Evolutionary conservation across 1,140 invertebrate genomes (phyloP).

Genomic region (Drosophila orosa): DNA sequence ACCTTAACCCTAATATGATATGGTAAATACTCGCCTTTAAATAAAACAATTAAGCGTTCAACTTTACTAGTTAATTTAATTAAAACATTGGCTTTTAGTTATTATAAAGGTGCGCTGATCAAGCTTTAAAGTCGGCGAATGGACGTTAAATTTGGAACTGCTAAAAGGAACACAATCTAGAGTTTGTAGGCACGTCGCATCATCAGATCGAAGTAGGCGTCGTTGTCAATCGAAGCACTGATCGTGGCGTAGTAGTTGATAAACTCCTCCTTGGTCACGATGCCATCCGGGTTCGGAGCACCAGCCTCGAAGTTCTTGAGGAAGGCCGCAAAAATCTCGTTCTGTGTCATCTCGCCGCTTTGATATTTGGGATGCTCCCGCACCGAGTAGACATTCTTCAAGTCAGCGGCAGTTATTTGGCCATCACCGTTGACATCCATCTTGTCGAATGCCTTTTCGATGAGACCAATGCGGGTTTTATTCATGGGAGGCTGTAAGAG

Average conservation of each 20-base stretch:
- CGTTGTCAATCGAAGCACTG: constrained; percentile 96
- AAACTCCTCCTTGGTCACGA: constrained; percentile 96
- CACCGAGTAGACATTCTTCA: constrained; percentile 84
- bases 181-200: constrained; percentile 96
- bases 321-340: constrained; percentile 92
- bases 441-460: constrained; percentile 94
- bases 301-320: constrained; percentile 93
- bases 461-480: constrained; percentile 88
- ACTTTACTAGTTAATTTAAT: constrained; percentile 32
- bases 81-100: constrained; percentile 44
- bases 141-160: constrained; percentile 14
- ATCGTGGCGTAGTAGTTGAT: constrained; percentile 96
- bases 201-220: constrained; percentile 97
- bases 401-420: constrained; percentile 92
- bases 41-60: neutral
- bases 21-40: neutral
- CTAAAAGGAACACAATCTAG: constrained; percentile 84
- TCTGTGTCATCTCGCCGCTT: constrained; percentile 94
- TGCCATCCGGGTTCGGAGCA: constrained; percentile 90
- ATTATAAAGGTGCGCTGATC: constrained; percentile 14
- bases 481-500: constrained; percentile 92
- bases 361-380: constrained; percentile 87
- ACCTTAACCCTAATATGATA: neutral
- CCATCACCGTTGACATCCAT: constrained; percentile 94
- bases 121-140: constrained; percentile 35